phyloP scores from a whole-genome alignment of 2,888 invertebrate species.

The Linnaemya vulpina region DNA sequence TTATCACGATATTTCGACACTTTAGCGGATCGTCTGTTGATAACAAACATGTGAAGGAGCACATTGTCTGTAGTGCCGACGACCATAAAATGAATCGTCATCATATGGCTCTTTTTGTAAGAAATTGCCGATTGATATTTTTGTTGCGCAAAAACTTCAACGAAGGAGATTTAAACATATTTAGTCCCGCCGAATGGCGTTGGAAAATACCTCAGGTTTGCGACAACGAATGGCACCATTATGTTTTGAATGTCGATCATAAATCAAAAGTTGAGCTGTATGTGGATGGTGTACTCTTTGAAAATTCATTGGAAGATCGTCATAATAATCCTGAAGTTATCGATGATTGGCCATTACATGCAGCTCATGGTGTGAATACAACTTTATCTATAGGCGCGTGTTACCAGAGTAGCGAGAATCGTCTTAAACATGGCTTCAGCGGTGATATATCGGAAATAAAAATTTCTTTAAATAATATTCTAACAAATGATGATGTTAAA shows the following conservation, averaged over 20 bases:
- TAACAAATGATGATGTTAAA: conserved; percentile 79
- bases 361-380: conserved; percentile 96
- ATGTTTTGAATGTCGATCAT: conserved; percentile 96
- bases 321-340: conserved; percentile 97
- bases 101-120: conserved; percentile 98
- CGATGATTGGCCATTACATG: conserved; percentile 99
- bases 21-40: conserved; percentile 87
- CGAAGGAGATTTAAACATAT: conserved; percentile 95
- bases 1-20: conserved; percentile 98
- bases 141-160: conserved; percentile 95
- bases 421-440: conserved; percentile 89
- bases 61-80: conserved; percentile 98
- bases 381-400: conserved; percentile 98
- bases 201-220: conserved; percentile 98
- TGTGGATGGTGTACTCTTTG: conserved; percentile 90
- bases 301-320: conserved; percentile 82
- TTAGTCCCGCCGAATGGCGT: conserved; percentile 99
- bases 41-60: conserved; percentile 97
- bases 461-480: conserved; percentile 76
- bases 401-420: conserved; percentile 97
- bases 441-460: conserved; percentile 83
- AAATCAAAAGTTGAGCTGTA: conserved; percentile 89
- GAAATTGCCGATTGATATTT: conserved; percentile 98
- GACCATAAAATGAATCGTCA: conserved; percentile 99
- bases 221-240: conserved; percentile 99